Evolutionary conservation across 1,140 invertebrate species (phyloP).

Genomic region (Neodiprion virginianus): DNA sequence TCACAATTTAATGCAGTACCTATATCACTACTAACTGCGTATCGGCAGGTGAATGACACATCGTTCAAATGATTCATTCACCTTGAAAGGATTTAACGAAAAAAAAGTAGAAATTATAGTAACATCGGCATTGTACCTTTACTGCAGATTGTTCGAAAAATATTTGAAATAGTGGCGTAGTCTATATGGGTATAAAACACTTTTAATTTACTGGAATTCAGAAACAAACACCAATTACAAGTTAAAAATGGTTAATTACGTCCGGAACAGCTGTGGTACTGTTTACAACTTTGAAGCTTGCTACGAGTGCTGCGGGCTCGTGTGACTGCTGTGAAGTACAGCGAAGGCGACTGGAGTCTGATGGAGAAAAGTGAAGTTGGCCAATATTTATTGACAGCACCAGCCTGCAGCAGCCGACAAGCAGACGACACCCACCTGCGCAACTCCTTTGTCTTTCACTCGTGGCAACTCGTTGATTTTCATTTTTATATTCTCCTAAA

Average conservation of each 20-base stretch:
- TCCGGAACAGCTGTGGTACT: conserved; percentile 11
- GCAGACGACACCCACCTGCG: background rate
- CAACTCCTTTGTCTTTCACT: background rate
- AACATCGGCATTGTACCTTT: background rate
- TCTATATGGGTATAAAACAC: background rate
- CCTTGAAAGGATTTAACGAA: background rate
- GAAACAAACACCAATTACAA: background rate
- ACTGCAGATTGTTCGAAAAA: background rate
- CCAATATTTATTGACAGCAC: background rate
- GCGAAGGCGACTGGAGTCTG: background rate
- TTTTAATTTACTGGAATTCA: background rate
- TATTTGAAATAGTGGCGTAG: background rate
- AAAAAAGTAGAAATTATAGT: background rate
- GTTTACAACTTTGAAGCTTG: conserved; percentile 14
- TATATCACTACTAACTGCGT: background rate
- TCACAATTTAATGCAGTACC: background rate
- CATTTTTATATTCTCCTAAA: too few relatives aligned
- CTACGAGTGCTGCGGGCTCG: background rate
- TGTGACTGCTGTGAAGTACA: background rate
- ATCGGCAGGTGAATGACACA: background rate
- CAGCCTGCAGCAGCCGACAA: background rate
- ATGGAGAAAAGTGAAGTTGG: background rate
- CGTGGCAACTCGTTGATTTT: too few relatives aligned
- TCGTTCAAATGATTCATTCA: background rate
- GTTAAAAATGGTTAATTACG: conserved; percentile 4